These are phyloP conservation scores for Rhinoderma darwinii DNA, from an alignment of 2,113 vertebrate genomes.

Conservation along the genomic window DNA sequence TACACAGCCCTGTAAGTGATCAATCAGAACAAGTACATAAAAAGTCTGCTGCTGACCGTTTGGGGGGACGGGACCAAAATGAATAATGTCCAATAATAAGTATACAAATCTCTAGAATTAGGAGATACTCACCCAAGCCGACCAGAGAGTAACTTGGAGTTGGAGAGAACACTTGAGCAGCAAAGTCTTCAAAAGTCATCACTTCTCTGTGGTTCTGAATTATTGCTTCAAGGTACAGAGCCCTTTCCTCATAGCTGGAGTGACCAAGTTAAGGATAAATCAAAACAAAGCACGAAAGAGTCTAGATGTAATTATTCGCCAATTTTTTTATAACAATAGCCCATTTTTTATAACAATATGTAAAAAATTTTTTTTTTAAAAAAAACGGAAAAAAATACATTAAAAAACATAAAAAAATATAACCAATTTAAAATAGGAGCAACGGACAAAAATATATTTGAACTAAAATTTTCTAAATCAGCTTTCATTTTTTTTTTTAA, in stretches of 20 bases:
- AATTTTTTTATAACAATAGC: no score
- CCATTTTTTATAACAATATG: no score
- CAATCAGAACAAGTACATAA: background rate
- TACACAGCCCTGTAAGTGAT: background rate
- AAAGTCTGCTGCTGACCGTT: background rate
- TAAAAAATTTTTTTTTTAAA: no score
- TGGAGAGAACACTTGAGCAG: slow-evolving; percentile 94
- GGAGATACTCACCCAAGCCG: slow-evolving; percentile 89
- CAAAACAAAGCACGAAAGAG: background rate
- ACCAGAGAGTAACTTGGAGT: slow-evolving; percentile 87
- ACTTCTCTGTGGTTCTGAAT: slow-evolving; percentile 96
- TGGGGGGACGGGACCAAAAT: background rate
- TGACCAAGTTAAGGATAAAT: slow-evolving; percentile 76
- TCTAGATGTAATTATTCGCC: no score
- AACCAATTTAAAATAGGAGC: no score
- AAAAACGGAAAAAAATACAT: background rate
- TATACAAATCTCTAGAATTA: background rate
- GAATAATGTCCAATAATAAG: background rate
- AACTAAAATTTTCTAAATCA: no score
- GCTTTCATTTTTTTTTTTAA: no score
- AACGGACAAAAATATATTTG: no score
- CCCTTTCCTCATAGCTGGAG: slow-evolving; percentile 93
- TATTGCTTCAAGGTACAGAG: slow-evolving; percentile 96
- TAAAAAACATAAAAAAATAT: no score
- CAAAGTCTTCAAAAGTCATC: slow-evolving; percentile 97